phyloP scores from a whole-genome alignment of 2,888 invertebrate species.

The Xestia ashworthii region DNA sequence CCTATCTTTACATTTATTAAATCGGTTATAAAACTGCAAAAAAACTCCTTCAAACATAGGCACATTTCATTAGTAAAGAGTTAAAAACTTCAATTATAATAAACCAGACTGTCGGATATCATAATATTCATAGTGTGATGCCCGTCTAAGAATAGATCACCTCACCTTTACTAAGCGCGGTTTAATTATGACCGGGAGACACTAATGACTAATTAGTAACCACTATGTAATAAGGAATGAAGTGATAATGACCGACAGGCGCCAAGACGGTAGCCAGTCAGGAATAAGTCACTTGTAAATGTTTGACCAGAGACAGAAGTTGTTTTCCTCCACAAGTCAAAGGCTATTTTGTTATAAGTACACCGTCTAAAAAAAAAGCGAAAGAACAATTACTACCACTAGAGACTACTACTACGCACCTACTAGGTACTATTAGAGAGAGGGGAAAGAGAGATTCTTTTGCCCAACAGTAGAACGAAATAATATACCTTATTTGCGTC shows the following conservation, averaged over 20 bases:
- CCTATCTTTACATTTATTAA: neutral
- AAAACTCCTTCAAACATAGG: neutral
- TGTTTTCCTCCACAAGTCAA: neutral
- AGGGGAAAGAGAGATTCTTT: no score
- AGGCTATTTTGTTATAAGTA: no score
- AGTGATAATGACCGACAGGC: conserved; percentile 44
- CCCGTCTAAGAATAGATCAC: conserved; percentile 26
- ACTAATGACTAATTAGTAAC: conserved; percentile 48
- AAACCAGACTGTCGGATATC: conserved; percentile 9
- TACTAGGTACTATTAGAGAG: no score
- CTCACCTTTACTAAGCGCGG: conserved; percentile 42
- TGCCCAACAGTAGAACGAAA: no score
- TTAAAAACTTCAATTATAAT: conserved; percentile 23
- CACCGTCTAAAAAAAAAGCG: no score
- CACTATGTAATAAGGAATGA: conserved; percentile 50
- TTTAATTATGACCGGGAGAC: conserved; percentile 40
- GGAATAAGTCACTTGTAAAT: conserved; percentile 8
- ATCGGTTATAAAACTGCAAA: neutral
- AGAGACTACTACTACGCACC: no score
- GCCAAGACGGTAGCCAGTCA: conserved; percentile 18
- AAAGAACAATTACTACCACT: no score
- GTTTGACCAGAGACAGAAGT: neutral
- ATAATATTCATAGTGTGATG: conserved; percentile 30
- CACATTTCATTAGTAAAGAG: no score
- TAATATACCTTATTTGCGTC: neutral